A percentile compares a stretch with the other conserved stretches of the same genome.
These are phyloP conservation scores for Matsumurasca onukii DNA, from an alignment of 1,140 invertebrate genomes.

Conservation along the genomic window DNA sequence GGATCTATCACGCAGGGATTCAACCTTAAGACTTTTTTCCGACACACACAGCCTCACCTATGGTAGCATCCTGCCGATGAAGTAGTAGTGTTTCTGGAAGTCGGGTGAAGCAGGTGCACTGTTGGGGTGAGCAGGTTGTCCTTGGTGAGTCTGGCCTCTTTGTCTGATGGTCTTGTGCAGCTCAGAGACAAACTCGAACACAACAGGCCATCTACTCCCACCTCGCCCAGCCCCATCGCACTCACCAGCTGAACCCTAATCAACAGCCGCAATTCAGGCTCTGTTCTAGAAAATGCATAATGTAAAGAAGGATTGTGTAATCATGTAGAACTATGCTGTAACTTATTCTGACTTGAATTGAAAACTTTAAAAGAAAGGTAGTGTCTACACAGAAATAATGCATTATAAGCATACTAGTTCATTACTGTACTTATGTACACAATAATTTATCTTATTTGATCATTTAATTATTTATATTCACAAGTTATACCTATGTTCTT, in stretches of 20 bases:
- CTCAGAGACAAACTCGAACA: conserved; percentile 91
- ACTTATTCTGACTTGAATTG: neutral
- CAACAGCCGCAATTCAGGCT: conserved; percentile 81
- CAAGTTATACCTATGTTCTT: too few species aligned
- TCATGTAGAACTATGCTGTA: neutral
- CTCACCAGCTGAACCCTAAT: conserved; percentile 90
- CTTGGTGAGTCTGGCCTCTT: conserved; percentile 88
- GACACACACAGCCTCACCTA: too few species aligned
- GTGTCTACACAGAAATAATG: neutral
- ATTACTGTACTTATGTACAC: neutral
- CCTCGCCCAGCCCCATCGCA: conserved; percentile 85
- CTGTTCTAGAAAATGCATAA: conserved; percentile 51
- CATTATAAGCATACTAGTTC: neutral
- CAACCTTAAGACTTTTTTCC: too few species aligned
- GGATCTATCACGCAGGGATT: too few species aligned
- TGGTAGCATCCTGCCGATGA: conserved; percentile 92
- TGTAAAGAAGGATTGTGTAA: neutral
- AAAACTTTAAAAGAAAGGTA: neutral
- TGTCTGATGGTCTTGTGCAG: conserved; percentile 91
- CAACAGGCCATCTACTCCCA: conserved; percentile 96
- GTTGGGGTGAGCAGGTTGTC: conserved; percentile 96
- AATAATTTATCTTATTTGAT: neutral
- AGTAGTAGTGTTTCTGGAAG: conserved; percentile 90
- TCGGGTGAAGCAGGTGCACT: conserved; percentile 83
- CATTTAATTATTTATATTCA: too few species aligned